These are phyloP conservation scores for Pseudomyrmex dendroicus DNA, from an alignment of 1,140 invertebrate species.

Conservation along the genomic window DNA sequence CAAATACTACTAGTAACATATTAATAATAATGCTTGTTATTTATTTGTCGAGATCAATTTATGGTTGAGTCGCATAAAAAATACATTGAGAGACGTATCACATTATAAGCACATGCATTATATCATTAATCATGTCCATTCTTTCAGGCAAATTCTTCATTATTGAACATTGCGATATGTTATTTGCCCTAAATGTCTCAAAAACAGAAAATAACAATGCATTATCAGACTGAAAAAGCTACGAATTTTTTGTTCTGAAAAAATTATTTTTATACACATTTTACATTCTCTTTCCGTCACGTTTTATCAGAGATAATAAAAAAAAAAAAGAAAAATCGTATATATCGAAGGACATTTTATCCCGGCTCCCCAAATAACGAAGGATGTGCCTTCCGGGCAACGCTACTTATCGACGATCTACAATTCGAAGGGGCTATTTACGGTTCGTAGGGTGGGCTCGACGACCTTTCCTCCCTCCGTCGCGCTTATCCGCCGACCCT, in stretches of 20 bases:
- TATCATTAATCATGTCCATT: neutral
- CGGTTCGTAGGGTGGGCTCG: conserved; percentile 70
- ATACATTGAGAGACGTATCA: too few species aligned
- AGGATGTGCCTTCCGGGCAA: conserved; percentile 60
- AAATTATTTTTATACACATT: too few species aligned
- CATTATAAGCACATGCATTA: neutral
- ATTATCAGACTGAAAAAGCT: too few species aligned
- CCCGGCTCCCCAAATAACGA: conserved; percentile 38
- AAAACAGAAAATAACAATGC: too few species aligned
- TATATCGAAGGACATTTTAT: conserved; percentile 52
- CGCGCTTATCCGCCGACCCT: conserved; percentile 59
- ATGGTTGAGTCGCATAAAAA: neutral
- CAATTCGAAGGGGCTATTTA: conserved; percentile 82
- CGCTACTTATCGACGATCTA: conserved; percentile 80
- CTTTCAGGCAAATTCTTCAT: too few species aligned
- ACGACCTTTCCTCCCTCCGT: conserved; percentile 69
- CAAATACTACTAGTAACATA: neutral
- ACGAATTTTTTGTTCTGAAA: too few species aligned
- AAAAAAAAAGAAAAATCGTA: conserved; percentile 69
- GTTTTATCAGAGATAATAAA: conserved; percentile 76
- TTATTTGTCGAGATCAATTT: neutral
- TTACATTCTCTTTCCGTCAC: conserved; percentile 27
- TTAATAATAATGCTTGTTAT: neutral
- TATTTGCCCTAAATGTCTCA: too few species aligned
- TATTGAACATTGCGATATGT: too few species aligned